Base-by-base conservation (phyloP, 2,888 invertebrate genomes). In the Noctua pronuba region DNA sequence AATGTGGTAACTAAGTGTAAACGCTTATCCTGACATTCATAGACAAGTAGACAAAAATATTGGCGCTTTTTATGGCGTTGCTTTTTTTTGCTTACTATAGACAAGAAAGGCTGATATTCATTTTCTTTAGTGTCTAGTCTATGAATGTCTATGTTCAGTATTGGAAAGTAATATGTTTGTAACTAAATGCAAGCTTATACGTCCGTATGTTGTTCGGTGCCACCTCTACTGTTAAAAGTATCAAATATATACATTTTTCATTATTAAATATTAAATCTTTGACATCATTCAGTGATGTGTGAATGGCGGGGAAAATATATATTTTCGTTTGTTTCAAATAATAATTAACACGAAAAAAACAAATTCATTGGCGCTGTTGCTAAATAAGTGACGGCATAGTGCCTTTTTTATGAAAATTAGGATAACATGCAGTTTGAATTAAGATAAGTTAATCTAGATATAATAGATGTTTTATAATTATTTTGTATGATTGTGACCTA, bases 211-310 rank as follows among this genome's bases (percentile, higher is more conserved):
- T 82, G 87, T 85, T 88, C 86, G 73, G 85, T 88, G 88, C 79
- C 84, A 86, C 77, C 62, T 84, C 77, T 82, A 86, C 80, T 87
- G 77, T 85, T 88, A 88, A 89, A 86, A 88, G 76, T 88, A 90
- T 88, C 81, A 88, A 84, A 87, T 91, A 92, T 91, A 90, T 89
- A 92, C 90, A 91, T 86, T 88, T 88, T 85, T 87, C 85, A 87
- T 87, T 77, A 83, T 78, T 88, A 84, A 81, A 82, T 80, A 84
- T 76, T 85, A 80, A 82, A 84, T 88, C 88, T 90, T 89, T 86
- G 87, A 88, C 88, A 90, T 88, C 84, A 76, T 83, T 78, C 75
- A 77, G 87, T 89, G 89, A 87, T 86, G 87, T 83, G 52, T 79
- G 77, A 85, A 88, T 86, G 88, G 88, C 88, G 68, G 85, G 64